Percentiles rank a stretch among this genome's conserved stretches.
These are phyloP conservation scores for Rhimphoctona megacephalus DNA, from an alignment of 2,888 invertebrate species.

Conservation along the genomic window DNA sequence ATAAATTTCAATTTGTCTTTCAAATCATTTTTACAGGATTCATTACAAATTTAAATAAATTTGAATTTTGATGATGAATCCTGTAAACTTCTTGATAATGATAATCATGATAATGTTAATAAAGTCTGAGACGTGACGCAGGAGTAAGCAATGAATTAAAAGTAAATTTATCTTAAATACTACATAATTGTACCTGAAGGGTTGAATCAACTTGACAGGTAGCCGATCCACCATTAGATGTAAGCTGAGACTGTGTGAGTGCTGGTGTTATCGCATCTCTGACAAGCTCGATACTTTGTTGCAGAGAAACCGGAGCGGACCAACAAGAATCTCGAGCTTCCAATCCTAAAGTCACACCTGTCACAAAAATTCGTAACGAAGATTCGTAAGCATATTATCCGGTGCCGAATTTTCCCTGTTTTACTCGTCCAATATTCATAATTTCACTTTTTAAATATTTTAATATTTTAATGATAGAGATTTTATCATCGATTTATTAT, in stretches of 20 bases:
- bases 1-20: neutral
- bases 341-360: conserved; percentile 87
- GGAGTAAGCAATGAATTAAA: neutral
- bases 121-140: neutral
- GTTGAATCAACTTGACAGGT: conserved; percentile 69
- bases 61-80: neutral
- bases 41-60: neutral
- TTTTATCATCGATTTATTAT: neutral
- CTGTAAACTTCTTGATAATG: neutral
- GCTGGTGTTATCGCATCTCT: conserved; percentile 88
- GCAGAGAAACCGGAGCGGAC: conserved; percentile 92
- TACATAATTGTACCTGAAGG: conserved; percentile 58
- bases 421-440: neutral
- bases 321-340: conserved; percentile 93
- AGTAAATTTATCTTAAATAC: neutral
- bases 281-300: conserved; percentile 91
- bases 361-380: neutral
- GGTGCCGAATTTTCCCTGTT: neutral
- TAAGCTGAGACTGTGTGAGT: conserved; percentile 74
- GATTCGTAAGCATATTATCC: neutral
- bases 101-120: neutral
- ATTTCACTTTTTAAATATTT: no score
- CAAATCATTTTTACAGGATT: neutral
- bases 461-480: neutral
- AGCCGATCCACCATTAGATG: conserved; percentile 69